A percentile compares a stretch with the other conserved stretches of the same genome.
Conservation (phyloP, 2,113 vertebrate species). For the Neoarius graeffei region DNA sequence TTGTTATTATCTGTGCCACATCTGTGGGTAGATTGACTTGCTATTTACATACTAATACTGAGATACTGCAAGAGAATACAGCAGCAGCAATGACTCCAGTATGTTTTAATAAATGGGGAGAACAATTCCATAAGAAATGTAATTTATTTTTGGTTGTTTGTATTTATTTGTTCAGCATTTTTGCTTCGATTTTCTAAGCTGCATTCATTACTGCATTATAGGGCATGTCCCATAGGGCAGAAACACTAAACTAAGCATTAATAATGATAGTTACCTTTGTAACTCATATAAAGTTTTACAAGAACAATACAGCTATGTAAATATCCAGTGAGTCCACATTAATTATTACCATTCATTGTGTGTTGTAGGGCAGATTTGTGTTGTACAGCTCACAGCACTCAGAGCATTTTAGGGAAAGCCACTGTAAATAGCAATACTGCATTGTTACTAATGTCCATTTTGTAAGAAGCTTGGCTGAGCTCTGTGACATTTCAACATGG, state of each 20-base stretch:
- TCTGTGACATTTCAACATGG: slow-evolving; percentile 10
- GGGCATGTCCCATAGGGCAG: neutral
- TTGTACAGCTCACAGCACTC: neutral
- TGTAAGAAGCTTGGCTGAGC: neutral
- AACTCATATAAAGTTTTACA: neutral
- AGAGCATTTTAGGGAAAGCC: neutral
- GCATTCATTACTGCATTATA: slow-evolving; percentile 3
- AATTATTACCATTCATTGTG: slow-evolving; percentile 6
- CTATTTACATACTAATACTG: slow-evolving; percentile 53
- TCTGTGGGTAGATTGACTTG: slow-evolving; percentile 49
- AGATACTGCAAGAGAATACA: slow-evolving; percentile 9
- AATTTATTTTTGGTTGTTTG: slow-evolving; percentile 1
- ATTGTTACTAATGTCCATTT: neutral
- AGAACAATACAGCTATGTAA: slow-evolving; percentile 16
- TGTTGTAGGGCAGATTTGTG: neutral
- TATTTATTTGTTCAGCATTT: slow-evolving; percentile 15
- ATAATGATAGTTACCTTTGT: neutral
- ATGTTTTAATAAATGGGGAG: slow-evolving; percentile 26
- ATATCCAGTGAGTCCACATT: neutral
- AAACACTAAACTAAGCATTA: neutral
- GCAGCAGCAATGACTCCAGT: slow-evolving; percentile 17
- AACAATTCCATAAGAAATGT: slow-evolving; percentile 26
- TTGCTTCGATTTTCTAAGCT: slow-evolving; percentile 1
- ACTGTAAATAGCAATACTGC: neutral
- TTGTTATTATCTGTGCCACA: slow-evolving; percentile 46